Evolutionary conservation across 1,140 invertebrate species (phyloP), one percentile per base, ranked within the genome.

Genomic region (Orius laevigatus): DNA sequence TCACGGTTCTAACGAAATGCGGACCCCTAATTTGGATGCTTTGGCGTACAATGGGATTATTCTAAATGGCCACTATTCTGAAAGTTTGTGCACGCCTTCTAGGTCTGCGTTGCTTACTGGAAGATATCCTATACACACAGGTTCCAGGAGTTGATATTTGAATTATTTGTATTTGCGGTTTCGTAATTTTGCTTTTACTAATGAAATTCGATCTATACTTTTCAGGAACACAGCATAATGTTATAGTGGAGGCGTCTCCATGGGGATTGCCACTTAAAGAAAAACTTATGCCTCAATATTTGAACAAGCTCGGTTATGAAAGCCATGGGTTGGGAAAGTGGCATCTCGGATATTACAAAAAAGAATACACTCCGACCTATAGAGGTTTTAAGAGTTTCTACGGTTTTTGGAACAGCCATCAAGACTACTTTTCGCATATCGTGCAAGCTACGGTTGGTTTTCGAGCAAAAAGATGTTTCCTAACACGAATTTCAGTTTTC

Each of bases 271-370:
- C 80, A 0, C 55, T 84, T 2, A 69, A 71, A 39, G 70, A 78
- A 55, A 82, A 75, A 54, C 59, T 84, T 8, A 60, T 91, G 48
- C 79, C 87, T 0, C 65, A 89, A 64, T 74, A 80, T 57, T 66
- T 93, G 15, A 76, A 77, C 58, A 66, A 75, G n/a, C 59, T 74
- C 0, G 86, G 85, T 0, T 94, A 92, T 63, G 63, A 64, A 3
- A 89, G 83, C 1, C 79, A 86, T 62, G 70, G 83, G 36, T 71
- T 93, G 18, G 89, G 89, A 15, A 93, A 94, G 65, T 91, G 87
- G 87, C 86, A 90, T 58, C 66, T 87, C 46, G 85, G 85, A 1
- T 78, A 70, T 49, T 74, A 71, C 46, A 67, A 70, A 15, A 72
- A 68, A n/a, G 72, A 75, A 47, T 84, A 79, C 57, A 78, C 83